These are phyloP conservation scores for Copsychus sechellarum DNA, from an alignment of 2,113 vertebrate genomes.

Conservation along the genomic window DNA sequence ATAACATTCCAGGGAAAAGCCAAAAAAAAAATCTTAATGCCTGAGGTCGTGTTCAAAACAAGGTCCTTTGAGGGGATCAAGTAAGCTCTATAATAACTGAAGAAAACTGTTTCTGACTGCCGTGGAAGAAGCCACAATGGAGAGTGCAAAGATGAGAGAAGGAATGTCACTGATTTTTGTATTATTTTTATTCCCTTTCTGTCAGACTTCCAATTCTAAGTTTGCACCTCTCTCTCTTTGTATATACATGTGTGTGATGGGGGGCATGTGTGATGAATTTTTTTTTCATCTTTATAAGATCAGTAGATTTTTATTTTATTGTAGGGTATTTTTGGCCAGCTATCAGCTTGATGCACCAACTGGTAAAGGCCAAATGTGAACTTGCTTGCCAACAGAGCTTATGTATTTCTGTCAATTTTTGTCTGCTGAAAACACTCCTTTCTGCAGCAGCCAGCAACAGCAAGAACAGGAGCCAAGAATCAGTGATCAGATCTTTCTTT, in stretches of 20 bases:
- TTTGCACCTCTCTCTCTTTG: not conserved
- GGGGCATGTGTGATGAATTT: not conserved
- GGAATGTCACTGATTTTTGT: not conserved
- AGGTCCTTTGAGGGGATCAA: not conserved
- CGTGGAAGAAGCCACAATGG: not conserved
- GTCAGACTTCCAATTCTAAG: not conserved
- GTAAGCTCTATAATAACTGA: not conserved
- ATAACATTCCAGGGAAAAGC: not conserved
- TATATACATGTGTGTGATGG: accelerated
- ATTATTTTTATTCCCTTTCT: not conserved
- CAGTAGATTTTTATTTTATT: not conserved
- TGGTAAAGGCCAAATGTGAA: constrained; percentile 56
- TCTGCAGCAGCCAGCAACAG: constrained; percentile 43
- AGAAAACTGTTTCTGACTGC: not conserved
- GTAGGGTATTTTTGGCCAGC: constrained; percentile 39
- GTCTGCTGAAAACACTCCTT: constrained; percentile 49
- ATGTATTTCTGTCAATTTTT: constrained; percentile 60
- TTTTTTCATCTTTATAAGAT: not conserved
- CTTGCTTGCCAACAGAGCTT: constrained; percentile 37
- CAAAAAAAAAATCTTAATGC: not conserved
- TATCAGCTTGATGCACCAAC: constrained; percentile 48
- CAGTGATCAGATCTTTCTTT: constrained; percentile 23
- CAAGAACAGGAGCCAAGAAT: constrained; percentile 48
- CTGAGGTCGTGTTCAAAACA: not conserved
- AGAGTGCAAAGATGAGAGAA: not conserved